Evolutionary conservation across 2,888 invertebrate genomes (phyloP).

Genomic region (Plagiodera versicolora): DNA sequence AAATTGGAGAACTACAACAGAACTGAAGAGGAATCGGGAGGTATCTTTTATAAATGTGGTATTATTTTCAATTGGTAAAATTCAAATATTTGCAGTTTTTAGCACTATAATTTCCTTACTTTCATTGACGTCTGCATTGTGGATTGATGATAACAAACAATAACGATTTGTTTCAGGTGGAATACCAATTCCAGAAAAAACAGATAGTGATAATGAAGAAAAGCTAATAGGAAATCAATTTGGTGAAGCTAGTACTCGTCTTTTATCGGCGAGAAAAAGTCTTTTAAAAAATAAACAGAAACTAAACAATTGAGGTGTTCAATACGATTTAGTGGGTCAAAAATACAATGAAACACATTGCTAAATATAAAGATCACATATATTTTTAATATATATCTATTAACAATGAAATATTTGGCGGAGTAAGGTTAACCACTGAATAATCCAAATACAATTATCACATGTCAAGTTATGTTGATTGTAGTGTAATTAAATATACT

Average conservation of each 20-base stretch:
- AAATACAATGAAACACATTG: neutral
- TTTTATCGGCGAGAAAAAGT: conserved; percentile 48
- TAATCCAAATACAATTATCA: too few relatives aligned
- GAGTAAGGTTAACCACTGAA: neutral
- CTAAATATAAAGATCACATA: neutral
- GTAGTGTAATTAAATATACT: too few relatives aligned
- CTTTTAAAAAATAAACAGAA: conserved; percentile 33
- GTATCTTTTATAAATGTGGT: conserved; percentile 4
- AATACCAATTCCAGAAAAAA: conserved; percentile 16
- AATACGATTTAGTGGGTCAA: too few relatives aligned
- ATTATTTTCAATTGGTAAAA: too few relatives aligned
- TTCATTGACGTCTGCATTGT: too few relatives aligned
- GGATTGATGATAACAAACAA: too few relatives aligned
- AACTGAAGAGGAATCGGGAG: conserved; percentile 15
- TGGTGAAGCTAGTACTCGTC: conserved; percentile 49
- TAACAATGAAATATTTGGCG: neutral
- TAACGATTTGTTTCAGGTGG: conserved; percentile 13
- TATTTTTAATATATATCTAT: neutral
- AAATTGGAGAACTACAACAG: conserved; percentile 33
- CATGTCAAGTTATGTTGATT: too few relatives aligned
- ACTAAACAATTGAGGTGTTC: neutral
- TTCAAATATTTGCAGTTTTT: too few relatives aligned
- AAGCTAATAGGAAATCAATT: conserved; percentile 47
- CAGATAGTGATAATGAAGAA: conserved; percentile 27
- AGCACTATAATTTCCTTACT: too few relatives aligned